These are phyloP conservation scores for Periophthalmus magnuspinnatus DNA, from an alignment of 2,797 vertebrate species.

Conservation along the genomic window DNA sequence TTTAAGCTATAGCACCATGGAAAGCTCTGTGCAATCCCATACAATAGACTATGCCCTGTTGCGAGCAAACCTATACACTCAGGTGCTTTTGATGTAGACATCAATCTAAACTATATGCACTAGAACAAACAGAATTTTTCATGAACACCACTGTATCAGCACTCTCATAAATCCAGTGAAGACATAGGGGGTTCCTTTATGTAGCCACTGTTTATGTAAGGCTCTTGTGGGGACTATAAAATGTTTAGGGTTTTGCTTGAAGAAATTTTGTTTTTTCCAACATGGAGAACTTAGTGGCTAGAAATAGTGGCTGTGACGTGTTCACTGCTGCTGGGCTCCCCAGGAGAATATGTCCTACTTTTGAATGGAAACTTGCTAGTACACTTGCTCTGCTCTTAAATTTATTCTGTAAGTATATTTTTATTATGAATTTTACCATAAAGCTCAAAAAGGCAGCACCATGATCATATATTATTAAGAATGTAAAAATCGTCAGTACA, in stretches of 20 bases:
- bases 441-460: not conserved
- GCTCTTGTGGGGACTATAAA: conserved; percentile 55
- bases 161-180: conserved; percentile 53
- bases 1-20: conserved; percentile 28
- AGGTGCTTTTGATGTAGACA: conserved; percentile 52
- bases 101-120: conserved; percentile 35
- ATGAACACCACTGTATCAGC: conserved; percentile 54
- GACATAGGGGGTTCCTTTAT: conserved; percentile 58
- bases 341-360: conserved; percentile 14
- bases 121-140: conserved; percentile 59
- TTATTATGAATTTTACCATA: not conserved
- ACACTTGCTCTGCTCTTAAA: conserved; percentile 60
- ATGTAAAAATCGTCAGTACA: too few species aligned
- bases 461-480: not conserved
- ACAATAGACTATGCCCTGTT: conserved; percentile 27
- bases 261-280: conserved; percentile 32
- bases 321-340: conserved; percentile 22
- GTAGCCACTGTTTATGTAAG: conserved; percentile 16
- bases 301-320: conserved; percentile 11
- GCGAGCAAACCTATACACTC: conserved; percentile 28
- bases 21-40: conserved; percentile 31
- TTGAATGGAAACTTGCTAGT: conserved; percentile 38
- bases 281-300: conserved; percentile 17
- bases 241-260: conserved; percentile 51
- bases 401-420: not conserved